Evolutionary conservation across 2,888 invertebrate genomes (phyloP), one percentile per base, ranked within the genome.

Genomic region (Busseola fusca): DNA sequence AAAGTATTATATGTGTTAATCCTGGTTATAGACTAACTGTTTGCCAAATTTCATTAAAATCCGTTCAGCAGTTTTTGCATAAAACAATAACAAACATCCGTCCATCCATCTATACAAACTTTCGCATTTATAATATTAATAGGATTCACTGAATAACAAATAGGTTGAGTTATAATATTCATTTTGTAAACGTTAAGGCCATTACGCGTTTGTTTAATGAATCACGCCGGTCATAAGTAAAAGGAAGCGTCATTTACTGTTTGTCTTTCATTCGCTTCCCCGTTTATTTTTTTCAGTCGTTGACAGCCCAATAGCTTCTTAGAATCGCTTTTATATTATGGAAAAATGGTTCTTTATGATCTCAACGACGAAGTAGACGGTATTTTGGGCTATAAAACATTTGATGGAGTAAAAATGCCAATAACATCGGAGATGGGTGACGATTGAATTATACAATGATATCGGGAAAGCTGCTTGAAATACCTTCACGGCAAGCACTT

Each of bases 231-330:
- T 64, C 68, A n/a, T 57, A 66, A 73, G 68, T 78, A 66, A 63
- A 65, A 82, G 58, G 84, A 70, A 73, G 75, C 78, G 54, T 72
- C 77, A 77, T 74, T 75, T 64, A 56, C 52, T 80, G 80, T 77
- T 74, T 72, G 58, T 76, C 54, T 84, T 72, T 84, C 84, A 82
- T 78, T 82, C 57, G 70, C 72, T 74, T 58, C 64, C 63, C 14
- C 64, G 76, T 84, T 85, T 84, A 80, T 82, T 74, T 82, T 72
- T 62, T 57, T 56, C 27, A 50, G 64, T 45, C 56, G 86, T 74
- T 82, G 86, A 84, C 71, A 76, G 86, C 59, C 77, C 84, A 76
- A 84, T 80, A 64, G 78, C 76, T 72, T 72, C 65, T 37, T 57
- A 70, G 80, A 80, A 80, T 52, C 64, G 64, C 25, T 78, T 72